A percentile compares a stretch with the other conserved stretches of the same genome.
These are phyloP conservation scores for Zele albiditarsus DNA, from an alignment of 2,888 invertebrate species.

Conservation along the genomic window DNA sequence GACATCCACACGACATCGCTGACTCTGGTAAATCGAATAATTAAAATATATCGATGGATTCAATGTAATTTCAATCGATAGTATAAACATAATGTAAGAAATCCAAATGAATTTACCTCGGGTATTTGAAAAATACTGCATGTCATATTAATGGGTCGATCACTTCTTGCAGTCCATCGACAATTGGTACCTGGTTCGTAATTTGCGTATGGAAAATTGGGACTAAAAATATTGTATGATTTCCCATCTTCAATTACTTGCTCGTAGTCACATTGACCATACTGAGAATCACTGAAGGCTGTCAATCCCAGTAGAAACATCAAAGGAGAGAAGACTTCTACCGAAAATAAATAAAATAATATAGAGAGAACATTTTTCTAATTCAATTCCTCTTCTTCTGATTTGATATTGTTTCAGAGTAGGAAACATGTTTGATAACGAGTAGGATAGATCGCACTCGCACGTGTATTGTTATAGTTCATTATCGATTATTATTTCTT, in stretches of 20 bases:
- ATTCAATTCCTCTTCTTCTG: not conserved
- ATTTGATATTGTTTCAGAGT: too few species aligned
- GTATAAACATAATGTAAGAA: not conserved
- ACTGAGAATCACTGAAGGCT: not conserved
- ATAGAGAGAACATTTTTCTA: not conserved
- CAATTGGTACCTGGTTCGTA: conserved; percentile 72
- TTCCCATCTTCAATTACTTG: conserved; percentile 69
- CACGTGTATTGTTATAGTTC: too few species aligned
- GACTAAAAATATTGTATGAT: conserved; percentile 73
- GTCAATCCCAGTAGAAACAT: conserved; percentile 14
- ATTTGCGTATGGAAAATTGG: conserved; percentile 71
- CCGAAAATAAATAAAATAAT: not conserved
- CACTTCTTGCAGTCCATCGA: conserved; percentile 75
- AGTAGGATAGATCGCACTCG: too few species aligned
- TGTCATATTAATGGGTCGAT: conserved; percentile 63
- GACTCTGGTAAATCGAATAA: conserved; percentile 68
- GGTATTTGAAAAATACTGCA: conserved; percentile 75
- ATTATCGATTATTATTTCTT: not conserved
- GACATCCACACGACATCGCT: conserved; percentile 73
- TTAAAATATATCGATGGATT: not conserved
- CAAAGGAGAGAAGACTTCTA: conserved; percentile 45
- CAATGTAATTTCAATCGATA: not conserved
- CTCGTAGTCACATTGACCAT: conserved; percentile 71
- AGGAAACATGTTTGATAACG: too few species aligned
- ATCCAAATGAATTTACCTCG: conserved; percentile 65